phyloP scores from a whole-genome alignment of 2,797 vertebrate genomes.

The Squalus acanthias region DNA sequence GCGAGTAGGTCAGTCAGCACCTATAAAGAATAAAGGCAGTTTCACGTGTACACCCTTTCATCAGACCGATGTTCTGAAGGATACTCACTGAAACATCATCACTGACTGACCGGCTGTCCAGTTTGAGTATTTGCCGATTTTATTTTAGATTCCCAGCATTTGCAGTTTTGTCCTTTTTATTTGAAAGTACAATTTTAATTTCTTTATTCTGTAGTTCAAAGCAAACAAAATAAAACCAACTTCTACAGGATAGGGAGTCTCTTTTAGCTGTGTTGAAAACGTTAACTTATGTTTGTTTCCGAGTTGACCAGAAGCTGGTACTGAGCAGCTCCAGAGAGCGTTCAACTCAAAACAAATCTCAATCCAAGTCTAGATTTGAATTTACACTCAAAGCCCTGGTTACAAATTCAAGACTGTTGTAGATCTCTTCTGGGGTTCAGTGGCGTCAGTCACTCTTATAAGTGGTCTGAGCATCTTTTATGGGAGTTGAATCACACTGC shows the following conservation, averaged over 20 bases:
- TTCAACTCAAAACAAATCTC: not conserved
- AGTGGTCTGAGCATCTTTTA: not conserved
- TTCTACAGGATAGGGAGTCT: not conserved
- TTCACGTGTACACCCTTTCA: too few species aligned
- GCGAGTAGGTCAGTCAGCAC: too few species aligned
- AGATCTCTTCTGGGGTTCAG: not conserved
- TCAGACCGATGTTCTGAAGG: not conserved
- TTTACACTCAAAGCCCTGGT: not conserved
- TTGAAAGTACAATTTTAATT: not conserved
- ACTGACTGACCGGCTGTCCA: too few species aligned
- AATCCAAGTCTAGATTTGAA: not conserved
- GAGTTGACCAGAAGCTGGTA: not conserved
- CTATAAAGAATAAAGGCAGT: too few species aligned
- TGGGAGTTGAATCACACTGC: not conserved
- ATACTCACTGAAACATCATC: not conserved
- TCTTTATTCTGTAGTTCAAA: not conserved
- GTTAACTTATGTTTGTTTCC: not conserved
- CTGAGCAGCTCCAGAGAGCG: not conserved
- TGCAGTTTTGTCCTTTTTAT: not conserved
- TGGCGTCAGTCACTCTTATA: not conserved
- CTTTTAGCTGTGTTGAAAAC: not conserved
- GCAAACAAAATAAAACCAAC: not conserved
- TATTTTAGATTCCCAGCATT: not conserved
- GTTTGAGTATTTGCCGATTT: not conserved
- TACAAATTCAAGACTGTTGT: not conserved